phyloP scores from a whole-genome alignment of 1,140 invertebrate species.

The Pararge aegeria region DNA sequence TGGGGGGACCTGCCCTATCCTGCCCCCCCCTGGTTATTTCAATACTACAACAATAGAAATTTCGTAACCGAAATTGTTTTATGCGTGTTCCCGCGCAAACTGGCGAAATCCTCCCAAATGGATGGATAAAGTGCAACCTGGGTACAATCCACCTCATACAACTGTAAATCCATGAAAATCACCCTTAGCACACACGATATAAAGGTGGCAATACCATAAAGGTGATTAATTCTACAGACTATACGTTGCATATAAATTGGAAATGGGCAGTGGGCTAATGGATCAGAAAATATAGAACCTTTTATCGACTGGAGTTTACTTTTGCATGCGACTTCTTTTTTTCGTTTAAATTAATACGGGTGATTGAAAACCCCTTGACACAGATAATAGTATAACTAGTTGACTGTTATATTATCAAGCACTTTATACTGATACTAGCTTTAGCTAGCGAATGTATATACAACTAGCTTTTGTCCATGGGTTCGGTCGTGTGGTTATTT shows the following conservation, averaged over 20 bases:
- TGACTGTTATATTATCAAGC: too few species aligned
- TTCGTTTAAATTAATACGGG: neutral
- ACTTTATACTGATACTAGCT: too few species aligned
- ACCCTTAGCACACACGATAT: neutral
- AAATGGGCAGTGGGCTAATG: constrained; percentile 29
- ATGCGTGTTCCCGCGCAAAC: constrained; percentile 19
- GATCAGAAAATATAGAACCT: constrained; percentile 28
- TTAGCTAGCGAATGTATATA: too few species aligned
- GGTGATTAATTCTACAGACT: neutral
- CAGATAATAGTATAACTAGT: too few species aligned
- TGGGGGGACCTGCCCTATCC: too few species aligned
- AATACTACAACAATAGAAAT: neutral
- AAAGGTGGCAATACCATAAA: neutral
- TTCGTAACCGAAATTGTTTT: constrained; percentile 23
- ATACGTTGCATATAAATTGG: constrained; percentile 17
- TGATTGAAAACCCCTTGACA: neutral
- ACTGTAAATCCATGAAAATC: neutral
- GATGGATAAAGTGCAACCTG: constrained; percentile 39
- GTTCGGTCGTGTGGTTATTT: too few species aligned
- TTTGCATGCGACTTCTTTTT: constrained; percentile 3
- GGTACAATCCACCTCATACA: neutral
- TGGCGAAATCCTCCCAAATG: constrained; percentile 42
- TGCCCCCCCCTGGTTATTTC: too few species aligned
- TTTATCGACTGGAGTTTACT: constrained; percentile 13
- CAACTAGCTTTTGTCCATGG: too few species aligned